Base-by-base conservation (phyloP, 2,113 vertebrate genomes). In the Nematolebias whitei region DNA sequence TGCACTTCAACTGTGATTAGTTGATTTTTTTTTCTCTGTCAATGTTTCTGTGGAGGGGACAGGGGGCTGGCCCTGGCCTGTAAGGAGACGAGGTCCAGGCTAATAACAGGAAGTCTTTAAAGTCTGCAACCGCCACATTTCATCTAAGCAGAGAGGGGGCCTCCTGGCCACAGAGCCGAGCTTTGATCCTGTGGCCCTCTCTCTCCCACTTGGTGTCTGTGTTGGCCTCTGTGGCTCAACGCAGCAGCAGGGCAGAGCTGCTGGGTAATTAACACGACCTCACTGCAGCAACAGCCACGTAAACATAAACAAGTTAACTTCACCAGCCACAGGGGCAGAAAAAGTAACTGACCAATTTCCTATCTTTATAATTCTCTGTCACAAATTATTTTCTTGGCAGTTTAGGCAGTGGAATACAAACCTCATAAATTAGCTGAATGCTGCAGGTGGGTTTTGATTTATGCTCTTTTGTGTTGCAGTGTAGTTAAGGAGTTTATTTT, bases 41-140 rank as follows among this genome's bases (percentile, higher is more conserved):
- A 85, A 83, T 86, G 84, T 85, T 74, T 80, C 91, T 88, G 73
- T 48, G 60, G 45, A 43, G 47, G 40, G 67, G 35, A 58, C 55
- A 71, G 64, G 67, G 93, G 95, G 94, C 91, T n/a, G 93, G 92
- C 94, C 93, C 92, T 92, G 93, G 92, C 93, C 79, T 91, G 89
- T 88, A 78, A 95, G 92, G 94, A 94, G 94, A 95, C 92, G 92
- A 95, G 95, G 96, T 96, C 95, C 92, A 90, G 86, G 90, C 95
- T 98, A 98, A 98, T 98, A 96, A 95, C 95, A 95, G 96, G 96
- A 99, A 98, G 96, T 97, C 95, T 98, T 99, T 98, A 97, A 98
- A 98, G 96, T 96, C 95, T 94, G 94, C 92, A 85, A 79, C 77
- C 67, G 84, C 93, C 81, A 91, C 94, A 95, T 98, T 98, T 98